Conservation (phyloP, 2,888 invertebrate genomes). For the Drosophila falleni region DNA sequence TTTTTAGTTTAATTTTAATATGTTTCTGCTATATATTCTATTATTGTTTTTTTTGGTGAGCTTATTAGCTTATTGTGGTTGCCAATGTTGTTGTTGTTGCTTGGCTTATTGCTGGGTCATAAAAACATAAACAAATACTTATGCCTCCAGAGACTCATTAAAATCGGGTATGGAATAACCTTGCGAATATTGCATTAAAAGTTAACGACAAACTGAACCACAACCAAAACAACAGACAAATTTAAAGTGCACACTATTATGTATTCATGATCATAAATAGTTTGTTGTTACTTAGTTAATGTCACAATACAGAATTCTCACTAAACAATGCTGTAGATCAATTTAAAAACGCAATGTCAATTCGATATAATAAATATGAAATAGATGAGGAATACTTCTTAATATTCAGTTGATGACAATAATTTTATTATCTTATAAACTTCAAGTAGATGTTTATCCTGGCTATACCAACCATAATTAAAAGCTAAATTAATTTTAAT, state of each 20-base stretch:
- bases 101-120: slow-evolving; percentile 30
- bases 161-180: slow-evolving; percentile 48
- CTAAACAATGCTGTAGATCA: not conserved
- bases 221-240: slow-evolving; percentile 10
- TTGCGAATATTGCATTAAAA: slow-evolving; percentile 36
- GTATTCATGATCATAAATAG: slow-evolving; percentile 34
- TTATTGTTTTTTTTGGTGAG: slow-evolving; percentile 6
- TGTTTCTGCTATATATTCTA: slow-evolving; percentile 1
- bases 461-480: not conserved
- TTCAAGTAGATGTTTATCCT: not conserved
- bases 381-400: not conserved
- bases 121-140: slow-evolving; percentile 32
- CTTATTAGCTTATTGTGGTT: slow-evolving; percentile 1
- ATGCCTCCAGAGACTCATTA: slow-evolving; percentile 20
- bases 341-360: not conserved
- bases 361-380: not conserved
- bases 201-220: slow-evolving; percentile 24
- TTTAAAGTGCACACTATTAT: slow-evolving; percentile 26
- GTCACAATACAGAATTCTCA: slow-evolving; percentile 6
- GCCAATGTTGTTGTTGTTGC: slow-evolving; percentile 17
- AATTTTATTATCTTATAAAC: not conserved
- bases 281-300: slow-evolving; percentile 7
- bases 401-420: not conserved
- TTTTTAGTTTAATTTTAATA: not conserved
- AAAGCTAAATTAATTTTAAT: not conserved